These are phyloP conservation scores for Anoplius nigerrimus DNA, from an alignment of 2,888 invertebrate genomes.

Conservation along the genomic window DNA sequence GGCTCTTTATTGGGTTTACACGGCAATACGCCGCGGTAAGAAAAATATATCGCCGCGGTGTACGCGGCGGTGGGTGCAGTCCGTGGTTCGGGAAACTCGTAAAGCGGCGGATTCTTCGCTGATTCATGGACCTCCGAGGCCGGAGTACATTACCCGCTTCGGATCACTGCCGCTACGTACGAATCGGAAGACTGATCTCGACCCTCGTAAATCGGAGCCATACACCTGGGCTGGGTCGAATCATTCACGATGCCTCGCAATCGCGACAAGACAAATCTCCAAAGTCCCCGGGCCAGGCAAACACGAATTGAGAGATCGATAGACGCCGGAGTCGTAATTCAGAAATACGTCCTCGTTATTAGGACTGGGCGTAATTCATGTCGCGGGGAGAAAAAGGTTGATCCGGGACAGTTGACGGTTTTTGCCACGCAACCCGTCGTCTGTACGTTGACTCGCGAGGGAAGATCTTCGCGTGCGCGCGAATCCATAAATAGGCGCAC, in stretches of 20 bases:
- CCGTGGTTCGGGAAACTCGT: slow-evolving; percentile 12
- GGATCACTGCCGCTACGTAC: not conserved
- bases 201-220: too few relatives aligned
- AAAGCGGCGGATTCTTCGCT: slow-evolving; percentile 1
- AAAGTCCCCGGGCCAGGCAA: too few relatives aligned
- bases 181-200: not conserved
- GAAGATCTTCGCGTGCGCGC: slow-evolving; percentile 2
- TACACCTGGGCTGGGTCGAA: too few relatives aligned
- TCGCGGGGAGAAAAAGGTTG: too few relatives aligned
- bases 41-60: slow-evolving; percentile 51
- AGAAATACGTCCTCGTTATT: too few relatives aligned
- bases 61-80: too few relatives aligned
- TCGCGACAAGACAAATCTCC: not conserved
- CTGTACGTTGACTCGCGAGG: not conserved
- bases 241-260: not conserved
- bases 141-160: slow-evolving; percentile 41
- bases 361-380: too few relatives aligned
- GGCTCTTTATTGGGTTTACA: slow-evolving; percentile 57
- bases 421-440: too few relatives aligned
- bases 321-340: too few relatives aligned
- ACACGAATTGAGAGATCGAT: too few relatives aligned
- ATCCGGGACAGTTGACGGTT: too few relatives aligned
- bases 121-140: not conserved
- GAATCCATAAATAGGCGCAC: slow-evolving; percentile 3
- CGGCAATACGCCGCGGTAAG: slow-evolving; percentile 51